A percentile compares a stretch with the other conserved stretches of the same genome.
phyloP scores from a whole-genome alignment of 2,113 vertebrate species.

The Panurus biarmicus region DNA sequence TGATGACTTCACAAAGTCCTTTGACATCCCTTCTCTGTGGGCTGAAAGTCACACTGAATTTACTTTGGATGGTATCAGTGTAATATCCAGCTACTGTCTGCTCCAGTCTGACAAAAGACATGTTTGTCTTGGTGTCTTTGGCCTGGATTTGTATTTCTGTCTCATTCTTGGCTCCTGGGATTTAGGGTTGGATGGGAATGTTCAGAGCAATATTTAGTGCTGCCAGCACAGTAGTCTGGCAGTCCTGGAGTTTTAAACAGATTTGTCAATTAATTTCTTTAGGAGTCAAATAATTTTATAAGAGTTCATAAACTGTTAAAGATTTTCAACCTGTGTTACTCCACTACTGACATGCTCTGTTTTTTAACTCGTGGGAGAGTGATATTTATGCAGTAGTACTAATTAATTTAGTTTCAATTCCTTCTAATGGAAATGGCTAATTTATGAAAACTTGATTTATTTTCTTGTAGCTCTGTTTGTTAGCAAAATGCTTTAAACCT shows the following conservation, averaged over 20 bases:
- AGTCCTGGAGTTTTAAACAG: neutral
- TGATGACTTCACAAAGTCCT: neutral
- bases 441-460: conserved; percentile 31
- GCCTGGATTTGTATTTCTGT: neutral
- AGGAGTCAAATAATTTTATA: neutral
- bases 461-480: conserved; percentile 88
- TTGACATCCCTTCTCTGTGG: neutral
- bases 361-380: neutral
- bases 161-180: conserved; percentile 25
- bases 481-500: conserved; percentile 99
- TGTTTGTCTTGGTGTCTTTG: neutral
- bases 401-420: neutral
- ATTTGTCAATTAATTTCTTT: neutral
- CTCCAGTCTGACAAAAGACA: neutral
- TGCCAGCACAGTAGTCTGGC: neutral
- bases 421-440: conserved; percentile 1
- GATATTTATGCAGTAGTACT: neutral
- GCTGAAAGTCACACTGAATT: neutral
- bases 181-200: neutral
- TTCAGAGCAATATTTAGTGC: neutral
- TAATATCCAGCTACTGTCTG: neutral
- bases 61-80: neutral
- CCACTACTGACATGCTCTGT: neutral
- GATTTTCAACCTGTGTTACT: neutral
- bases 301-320: neutral